Conservation (phyloP, 2,888 invertebrate species). For the Cyaniris semiargus region DNA sequence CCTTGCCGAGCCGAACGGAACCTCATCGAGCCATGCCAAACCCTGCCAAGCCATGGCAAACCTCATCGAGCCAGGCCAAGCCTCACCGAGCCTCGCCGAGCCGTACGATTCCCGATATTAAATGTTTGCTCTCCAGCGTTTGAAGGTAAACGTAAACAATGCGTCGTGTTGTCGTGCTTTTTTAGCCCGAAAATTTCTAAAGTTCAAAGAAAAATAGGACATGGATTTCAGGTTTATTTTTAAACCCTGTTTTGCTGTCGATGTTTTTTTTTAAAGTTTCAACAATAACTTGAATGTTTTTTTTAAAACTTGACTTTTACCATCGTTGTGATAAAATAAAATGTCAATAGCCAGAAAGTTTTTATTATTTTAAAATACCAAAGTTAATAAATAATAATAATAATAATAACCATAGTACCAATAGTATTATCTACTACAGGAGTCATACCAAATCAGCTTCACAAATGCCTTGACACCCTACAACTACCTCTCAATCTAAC, state of each 20-base stretch:
- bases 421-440: too few relatives aligned
- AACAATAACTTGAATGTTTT: not conserved
- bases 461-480: too few relatives aligned
- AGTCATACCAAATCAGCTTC: too few relatives aligned
- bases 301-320: not conserved
- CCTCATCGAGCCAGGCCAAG: not conserved
- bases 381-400: not conserved
- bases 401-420: too few relatives aligned
- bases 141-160: constrained; percentile 62
- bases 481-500: too few relatives aligned
- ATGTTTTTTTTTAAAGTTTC: constrained; percentile 1
- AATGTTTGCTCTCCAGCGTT: constrained; percentile 65
- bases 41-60: not conserved
- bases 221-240: constrained; percentile 20
- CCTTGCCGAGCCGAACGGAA: not conserved
- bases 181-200: constrained; percentile 17
- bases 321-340: not conserved
- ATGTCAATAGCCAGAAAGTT: not conserved
- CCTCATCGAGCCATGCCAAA: not conserved
- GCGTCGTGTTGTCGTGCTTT: constrained; percentile 39
- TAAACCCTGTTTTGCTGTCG: not conserved
- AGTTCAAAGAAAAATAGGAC: constrained; percentile 18
- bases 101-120: constrained; percentile 49
- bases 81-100: not conserved
- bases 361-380: not conserved